phyloP scores from a whole-genome alignment of 2,888 invertebrate genomes.

The Linnaemya tessellans region DNA sequence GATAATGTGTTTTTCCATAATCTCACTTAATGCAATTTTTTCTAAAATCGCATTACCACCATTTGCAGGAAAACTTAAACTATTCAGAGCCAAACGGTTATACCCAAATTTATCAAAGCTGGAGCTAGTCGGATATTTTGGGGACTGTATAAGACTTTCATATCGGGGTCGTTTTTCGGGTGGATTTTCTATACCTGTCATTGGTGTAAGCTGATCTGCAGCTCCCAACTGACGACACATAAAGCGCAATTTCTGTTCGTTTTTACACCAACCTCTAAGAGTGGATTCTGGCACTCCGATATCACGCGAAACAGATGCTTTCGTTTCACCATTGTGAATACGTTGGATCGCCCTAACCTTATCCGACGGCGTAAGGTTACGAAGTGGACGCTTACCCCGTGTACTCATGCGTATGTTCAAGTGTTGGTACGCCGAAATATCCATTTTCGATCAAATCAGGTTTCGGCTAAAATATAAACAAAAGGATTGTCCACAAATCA shows the following conservation, averaged over 20 bases:
- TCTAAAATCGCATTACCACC: slow-evolving; percentile 78
- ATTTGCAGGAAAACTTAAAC: slow-evolving; percentile 77
- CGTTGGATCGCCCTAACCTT: slow-evolving; percentile 92
- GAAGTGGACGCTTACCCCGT: slow-evolving; percentile 89
- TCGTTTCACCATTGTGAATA: slow-evolving; percentile 92
- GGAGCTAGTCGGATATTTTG: slow-evolving; percentile 75
- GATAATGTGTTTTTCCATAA: slow-evolving; percentile 76
- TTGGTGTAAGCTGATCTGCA: slow-evolving; percentile 83
- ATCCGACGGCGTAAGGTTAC: slow-evolving; percentile 89
- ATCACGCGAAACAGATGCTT: slow-evolving; percentile 92
- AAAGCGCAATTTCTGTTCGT: slow-evolving; percentile 89
- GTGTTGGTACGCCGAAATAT: slow-evolving; percentile 80
- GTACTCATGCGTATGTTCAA: slow-evolving; percentile 85
- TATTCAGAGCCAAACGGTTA: slow-evolving; percentile 76
- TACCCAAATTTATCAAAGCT: slow-evolving; percentile 79
- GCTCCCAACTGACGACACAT: slow-evolving; percentile 88
- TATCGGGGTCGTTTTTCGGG: slow-evolving; percentile 81
- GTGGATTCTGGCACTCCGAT: slow-evolving; percentile 94
- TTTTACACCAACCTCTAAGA: slow-evolving; percentile 93
- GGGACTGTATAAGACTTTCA: slow-evolving; percentile 75
- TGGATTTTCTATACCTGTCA: slow-evolving; percentile 76
- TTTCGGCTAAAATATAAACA: slow-evolving; percentile 25
- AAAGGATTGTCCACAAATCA: slow-evolving; percentile 8
- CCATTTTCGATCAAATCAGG: slow-evolving; percentile 73
- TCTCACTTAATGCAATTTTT: slow-evolving; percentile 79